These are phyloP conservation scores for Meiosimyza decipiens DNA, from an alignment of 2,888 invertebrate species.

Conservation along the genomic window DNA sequence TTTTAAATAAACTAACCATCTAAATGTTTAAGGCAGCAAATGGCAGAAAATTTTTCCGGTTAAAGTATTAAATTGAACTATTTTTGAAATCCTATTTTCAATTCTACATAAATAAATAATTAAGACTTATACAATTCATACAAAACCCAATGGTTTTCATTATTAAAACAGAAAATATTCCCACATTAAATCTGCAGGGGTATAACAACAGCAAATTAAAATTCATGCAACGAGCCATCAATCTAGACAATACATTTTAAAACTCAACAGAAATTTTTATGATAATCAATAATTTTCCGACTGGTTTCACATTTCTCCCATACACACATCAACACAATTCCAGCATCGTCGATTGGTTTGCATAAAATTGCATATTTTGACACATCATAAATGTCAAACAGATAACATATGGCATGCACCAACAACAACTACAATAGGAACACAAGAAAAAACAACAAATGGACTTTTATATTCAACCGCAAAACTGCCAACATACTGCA, in stretches of 20 bases:
- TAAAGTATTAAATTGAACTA: too few species aligned
- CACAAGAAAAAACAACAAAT: neutral
- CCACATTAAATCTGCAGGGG: slow-evolving; percentile 2
- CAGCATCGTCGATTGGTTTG: neutral
- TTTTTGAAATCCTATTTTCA: too few species aligned
- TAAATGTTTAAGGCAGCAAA: too few species aligned
- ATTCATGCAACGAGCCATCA: slow-evolving; percentile 30
- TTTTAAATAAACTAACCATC: too few species aligned
- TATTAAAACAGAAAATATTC: neutral
- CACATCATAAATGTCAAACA: slow-evolving; percentile 47
- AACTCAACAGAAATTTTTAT: slow-evolving; percentile 38
- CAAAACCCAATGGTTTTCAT: neutral
- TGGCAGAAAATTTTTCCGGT: too few species aligned
- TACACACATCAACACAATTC: neutral
- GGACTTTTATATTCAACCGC: neutral
- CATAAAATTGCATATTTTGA: slow-evolving; percentile 35
- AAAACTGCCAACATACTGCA: neutral
- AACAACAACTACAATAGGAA: too few species aligned
- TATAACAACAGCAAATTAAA: slow-evolving; percentile 32
- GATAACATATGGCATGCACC: neutral
- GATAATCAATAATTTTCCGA: slow-evolving; percentile 40
- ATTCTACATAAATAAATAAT: too few species aligned
- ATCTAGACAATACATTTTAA: slow-evolving; percentile 38
- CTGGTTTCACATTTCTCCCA: slow-evolving; percentile 1
- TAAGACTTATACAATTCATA: too few species aligned